Evolutionary conservation across 2,888 invertebrate genomes (phyloP).

Genomic region (Myopa testacea): DNA sequence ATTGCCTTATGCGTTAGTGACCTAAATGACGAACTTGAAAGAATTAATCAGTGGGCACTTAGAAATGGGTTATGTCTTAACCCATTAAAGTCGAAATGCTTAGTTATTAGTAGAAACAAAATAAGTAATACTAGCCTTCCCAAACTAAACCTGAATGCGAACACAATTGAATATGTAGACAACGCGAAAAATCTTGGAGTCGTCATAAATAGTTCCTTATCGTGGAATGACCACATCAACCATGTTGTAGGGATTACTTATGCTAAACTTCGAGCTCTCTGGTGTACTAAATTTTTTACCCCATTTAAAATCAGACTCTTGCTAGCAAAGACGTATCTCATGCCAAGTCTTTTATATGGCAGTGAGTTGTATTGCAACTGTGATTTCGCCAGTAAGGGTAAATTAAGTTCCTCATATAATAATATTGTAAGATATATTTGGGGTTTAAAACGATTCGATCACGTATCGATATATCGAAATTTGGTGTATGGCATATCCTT

Average conservation of each 20-base stretch:
- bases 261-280: too few relatives aligned
- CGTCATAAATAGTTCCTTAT: not conserved
- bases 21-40: too few relatives aligned
- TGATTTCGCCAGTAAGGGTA: not conserved
- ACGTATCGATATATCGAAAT: not conserved
- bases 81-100: not conserved
- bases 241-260: too few relatives aligned
- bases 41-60: too few relatives aligned
- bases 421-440: conserved; percentile 24
- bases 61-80: not conserved
- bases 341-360: conserved; percentile 10
- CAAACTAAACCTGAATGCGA: too few relatives aligned
- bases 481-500: conserved; percentile 3
- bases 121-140: too few relatives aligned
- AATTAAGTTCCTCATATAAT: conserved; percentile 14
- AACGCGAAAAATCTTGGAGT: not conserved
- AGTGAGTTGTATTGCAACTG: conserved; percentile 6
- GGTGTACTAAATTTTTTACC: too few relatives aligned
- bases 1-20: too few relatives aligned
- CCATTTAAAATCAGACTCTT: not conserved
- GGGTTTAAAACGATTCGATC: conserved; percentile 2
- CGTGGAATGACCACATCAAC: too few relatives aligned
- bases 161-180: too few relatives aligned
- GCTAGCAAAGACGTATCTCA: conserved; percentile 13
- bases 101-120: not conserved